Conservation (phyloP, 2,888 invertebrate species). For the Fabriciana adippe region DNA sequence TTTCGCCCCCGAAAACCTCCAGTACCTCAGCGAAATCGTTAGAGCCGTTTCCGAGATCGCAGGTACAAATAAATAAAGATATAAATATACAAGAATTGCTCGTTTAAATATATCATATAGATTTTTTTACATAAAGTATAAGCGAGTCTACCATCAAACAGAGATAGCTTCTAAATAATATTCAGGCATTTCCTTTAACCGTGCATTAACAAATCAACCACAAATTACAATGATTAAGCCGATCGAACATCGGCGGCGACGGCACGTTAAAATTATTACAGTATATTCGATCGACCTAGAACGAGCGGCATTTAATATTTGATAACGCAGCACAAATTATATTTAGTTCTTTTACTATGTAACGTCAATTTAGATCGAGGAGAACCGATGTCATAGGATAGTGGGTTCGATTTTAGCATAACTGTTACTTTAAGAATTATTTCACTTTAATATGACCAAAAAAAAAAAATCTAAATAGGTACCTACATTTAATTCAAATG, state of each 20-base stretch:
- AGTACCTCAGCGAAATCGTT: no score
- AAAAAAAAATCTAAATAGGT: no score
- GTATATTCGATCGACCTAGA: conserved; percentile 34
- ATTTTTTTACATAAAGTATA: no score
- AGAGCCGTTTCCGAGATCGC: no score
- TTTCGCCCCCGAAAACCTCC: no score
- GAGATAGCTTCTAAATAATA: conserved; percentile 1
- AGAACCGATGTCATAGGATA: neutral
- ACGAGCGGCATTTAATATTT: conserved; percentile 34
- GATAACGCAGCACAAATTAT: conserved; percentile 15
- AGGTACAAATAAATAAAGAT: no score
- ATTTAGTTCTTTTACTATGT: neutral
- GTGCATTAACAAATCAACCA: conserved; percentile 10
- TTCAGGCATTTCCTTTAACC: neutral
- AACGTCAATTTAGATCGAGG: neutral
- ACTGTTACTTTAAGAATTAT: no score
- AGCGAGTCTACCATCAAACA: neutral
- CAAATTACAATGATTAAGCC: conserved; percentile 21
- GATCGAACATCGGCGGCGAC: conserved; percentile 5
- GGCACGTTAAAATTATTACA: conserved; percentile 22
- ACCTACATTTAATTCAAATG: no score
- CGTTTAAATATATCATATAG: no score
- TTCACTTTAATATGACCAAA: no score
- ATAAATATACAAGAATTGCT: no score
- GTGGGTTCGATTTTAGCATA: neutral